These are phyloP conservation scores for Drosophila lacertosa DNA, from an alignment of 1,140 invertebrate genomes.

Conservation along the genomic window DNA sequence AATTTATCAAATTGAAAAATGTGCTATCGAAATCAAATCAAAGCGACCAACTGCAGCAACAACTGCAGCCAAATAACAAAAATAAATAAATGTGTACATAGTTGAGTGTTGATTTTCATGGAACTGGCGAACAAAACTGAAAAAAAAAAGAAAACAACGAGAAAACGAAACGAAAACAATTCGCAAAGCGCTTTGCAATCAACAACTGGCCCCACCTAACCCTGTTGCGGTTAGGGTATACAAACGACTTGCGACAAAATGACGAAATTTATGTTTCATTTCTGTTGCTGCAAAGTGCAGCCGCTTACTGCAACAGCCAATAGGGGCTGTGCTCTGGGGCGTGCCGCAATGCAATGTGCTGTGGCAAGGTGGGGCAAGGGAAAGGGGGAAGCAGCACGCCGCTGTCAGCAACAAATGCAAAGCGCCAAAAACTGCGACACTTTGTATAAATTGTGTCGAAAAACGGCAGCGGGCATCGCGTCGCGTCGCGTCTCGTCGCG, in stretches of 20 bases:
- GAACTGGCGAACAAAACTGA: too few relatives aligned
- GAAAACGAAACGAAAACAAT: too few relatives aligned
- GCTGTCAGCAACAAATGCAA: constrained; percentile 80
- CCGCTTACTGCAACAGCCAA: constrained; percentile 10
- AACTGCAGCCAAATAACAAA: constrained; percentile 22
- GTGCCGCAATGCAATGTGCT: constrained; percentile 16
- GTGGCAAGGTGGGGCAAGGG: constrained; percentile 23
- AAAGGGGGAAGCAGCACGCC: background rate
- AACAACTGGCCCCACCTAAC: constrained; percentile 53
- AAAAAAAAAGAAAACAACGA: too few relatives aligned
- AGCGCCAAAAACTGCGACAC: constrained; percentile 80
- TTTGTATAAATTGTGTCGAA: constrained; percentile 81
- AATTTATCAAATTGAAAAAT: constrained; percentile 81
- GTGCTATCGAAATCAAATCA: constrained; percentile 76
- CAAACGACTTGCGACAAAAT: constrained; percentile 78
- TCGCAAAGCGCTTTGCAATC: constrained; percentile 71
- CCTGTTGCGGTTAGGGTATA: constrained; percentile 41
- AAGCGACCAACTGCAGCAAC: constrained; percentile 28
- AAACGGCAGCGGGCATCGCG: constrained; percentile 63
- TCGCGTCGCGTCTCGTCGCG: constrained; percentile 22
- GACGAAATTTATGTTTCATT: constrained; percentile 77
- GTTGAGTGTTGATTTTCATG: constrained; percentile 64
- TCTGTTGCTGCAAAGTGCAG: constrained; percentile 72
- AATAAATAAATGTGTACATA: constrained; percentile 3
- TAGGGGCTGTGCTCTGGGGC: constrained; percentile 34